Evolutionary conservation across 2,888 invertebrate genomes (phyloP).

Genomic region (Plebejus argus): DNA sequence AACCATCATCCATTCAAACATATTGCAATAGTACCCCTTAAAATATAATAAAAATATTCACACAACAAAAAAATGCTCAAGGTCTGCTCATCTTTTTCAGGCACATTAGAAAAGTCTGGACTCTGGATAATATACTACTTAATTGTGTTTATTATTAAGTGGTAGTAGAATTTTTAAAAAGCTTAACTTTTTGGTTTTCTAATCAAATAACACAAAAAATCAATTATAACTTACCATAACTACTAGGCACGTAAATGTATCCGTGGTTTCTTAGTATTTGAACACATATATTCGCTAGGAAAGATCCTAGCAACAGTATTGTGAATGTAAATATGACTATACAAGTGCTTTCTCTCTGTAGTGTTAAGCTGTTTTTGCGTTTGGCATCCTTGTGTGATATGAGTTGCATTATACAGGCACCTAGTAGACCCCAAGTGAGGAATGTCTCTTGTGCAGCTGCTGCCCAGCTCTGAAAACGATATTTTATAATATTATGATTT

Average conservation of each 20-base stretch:
- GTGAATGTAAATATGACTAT: conserved; percentile 84
- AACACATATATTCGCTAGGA: conserved; percentile 91
- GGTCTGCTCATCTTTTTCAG: too few species aligned
- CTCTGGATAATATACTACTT: too few species aligned
- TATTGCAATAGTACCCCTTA: too few species aligned
- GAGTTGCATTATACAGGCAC: conserved; percentile 90
- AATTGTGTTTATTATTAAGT: too few species aligned
- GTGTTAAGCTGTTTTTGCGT: conserved; percentile 71
- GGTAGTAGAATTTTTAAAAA: too few species aligned
- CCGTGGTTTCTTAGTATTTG: conserved; percentile 88
- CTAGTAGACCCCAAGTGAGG: conserved; percentile 92
- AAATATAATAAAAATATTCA: too few species aligned
- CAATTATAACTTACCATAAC: conserved; percentile 85
- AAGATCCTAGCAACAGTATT: conserved; percentile 87
- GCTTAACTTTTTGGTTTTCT: too few species aligned
- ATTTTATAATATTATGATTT: too few species aligned
- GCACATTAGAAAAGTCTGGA: too few species aligned
- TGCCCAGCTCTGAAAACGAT: conserved; percentile 86
- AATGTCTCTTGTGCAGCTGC: conserved; percentile 94
- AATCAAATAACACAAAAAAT: neutral
- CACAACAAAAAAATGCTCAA: too few species aligned
- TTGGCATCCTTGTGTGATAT: conserved; percentile 88
- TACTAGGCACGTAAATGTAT: conserved; percentile 89
- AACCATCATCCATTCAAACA: too few species aligned
- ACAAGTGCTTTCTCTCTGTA: conserved; percentile 76